Base-by-base conservation (phyloP, 2,797 vertebrate genomes). In the Cryptoblepharus egeriae region DNA sequence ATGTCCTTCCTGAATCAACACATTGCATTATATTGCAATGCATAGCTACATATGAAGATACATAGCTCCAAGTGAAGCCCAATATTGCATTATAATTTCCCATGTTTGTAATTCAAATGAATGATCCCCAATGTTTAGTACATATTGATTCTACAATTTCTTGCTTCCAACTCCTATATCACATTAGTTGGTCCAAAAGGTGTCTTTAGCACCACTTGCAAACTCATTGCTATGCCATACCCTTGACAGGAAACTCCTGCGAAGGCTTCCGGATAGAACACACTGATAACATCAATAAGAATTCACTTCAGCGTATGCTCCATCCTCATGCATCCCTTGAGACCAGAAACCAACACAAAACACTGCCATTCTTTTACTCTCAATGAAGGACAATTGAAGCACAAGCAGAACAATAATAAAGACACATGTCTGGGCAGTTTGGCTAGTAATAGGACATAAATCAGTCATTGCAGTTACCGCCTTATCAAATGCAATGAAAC, bases 171-270 rank as follows among this genome's bases (percentile, higher is more conserved):
- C 49, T 61, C 58, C 49, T 74, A 12, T 10, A 22, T n/a, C n/a
- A 26, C 4, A 49, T 68, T 45, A 74, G 52, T 45, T 52, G 28
- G 8, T 71, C 65, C 35, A 30, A 42, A 61, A 42, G 26, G 45
- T 77, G 9, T 71, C 69, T 55, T 35, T 70, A 45, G 26, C 70
- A 13, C 65, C 16, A 4, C 39, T 79, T 49, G 13, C 28, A 37
- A 74, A 81, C 58, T 63, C 63, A 15, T 61, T 58, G 55, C 77
- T 86, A 49, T 72, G 30, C 79, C 83, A 70, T 57, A n/a, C 63
- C 42, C 5, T 64, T 24, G 81, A 77, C 75, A 93, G 92, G 88
- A 90, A 93, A 64, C 73, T 60, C 77, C 71, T 87, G 82, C 74
- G 61, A 24, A 81, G 71, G 32, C 18, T 71, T 61, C 73, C 37